These are phyloP conservation scores for Prolemur simus DNA, from an alignment of 2,113 vertebrate genomes.

Conservation along the genomic window DNA sequence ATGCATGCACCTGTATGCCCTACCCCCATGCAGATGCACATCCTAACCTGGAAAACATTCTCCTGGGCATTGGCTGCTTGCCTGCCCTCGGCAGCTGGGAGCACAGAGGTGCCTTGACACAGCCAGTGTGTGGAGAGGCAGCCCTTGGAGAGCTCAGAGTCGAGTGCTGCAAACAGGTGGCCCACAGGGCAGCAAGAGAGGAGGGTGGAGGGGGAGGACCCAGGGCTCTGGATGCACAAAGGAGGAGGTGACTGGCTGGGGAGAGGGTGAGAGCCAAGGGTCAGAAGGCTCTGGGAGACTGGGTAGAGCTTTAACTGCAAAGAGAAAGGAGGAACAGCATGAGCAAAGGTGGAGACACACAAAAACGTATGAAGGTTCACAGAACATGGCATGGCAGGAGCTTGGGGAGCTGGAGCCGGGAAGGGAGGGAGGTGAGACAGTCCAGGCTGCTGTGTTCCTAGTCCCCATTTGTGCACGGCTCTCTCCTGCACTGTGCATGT, in stretches of 20 bases:
- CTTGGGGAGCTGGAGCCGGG: not conserved
- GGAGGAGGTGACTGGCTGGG: not conserved
- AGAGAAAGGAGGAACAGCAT: not conserved
- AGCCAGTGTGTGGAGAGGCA: not conserved
- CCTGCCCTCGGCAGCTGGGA: not conserved
- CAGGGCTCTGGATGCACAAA: not conserved
- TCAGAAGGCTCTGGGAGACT: not conserved
- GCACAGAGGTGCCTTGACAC: not conserved
- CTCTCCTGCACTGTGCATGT: rapidly evolving
- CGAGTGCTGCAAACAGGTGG: not conserved
- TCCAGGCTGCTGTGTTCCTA: too few relatives aligned
- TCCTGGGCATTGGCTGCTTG: too few relatives aligned
- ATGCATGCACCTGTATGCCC: too few relatives aligned
- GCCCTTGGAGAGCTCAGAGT: not conserved
- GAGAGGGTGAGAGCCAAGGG: not conserved
- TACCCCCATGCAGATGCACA: not conserved
- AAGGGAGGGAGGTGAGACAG: not conserved
- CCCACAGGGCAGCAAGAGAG: not conserved
- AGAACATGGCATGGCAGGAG: not conserved
- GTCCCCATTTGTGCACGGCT: not conserved
- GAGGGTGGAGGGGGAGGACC: not conserved
- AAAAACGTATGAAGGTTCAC: rapidly evolving
- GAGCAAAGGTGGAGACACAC: not conserved
- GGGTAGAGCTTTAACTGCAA: not conserved
- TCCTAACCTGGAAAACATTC: not conserved